Base-by-base conservation (phyloP, 2,797 vertebrate species). In the Thripadectes ignobilis region DNA sequence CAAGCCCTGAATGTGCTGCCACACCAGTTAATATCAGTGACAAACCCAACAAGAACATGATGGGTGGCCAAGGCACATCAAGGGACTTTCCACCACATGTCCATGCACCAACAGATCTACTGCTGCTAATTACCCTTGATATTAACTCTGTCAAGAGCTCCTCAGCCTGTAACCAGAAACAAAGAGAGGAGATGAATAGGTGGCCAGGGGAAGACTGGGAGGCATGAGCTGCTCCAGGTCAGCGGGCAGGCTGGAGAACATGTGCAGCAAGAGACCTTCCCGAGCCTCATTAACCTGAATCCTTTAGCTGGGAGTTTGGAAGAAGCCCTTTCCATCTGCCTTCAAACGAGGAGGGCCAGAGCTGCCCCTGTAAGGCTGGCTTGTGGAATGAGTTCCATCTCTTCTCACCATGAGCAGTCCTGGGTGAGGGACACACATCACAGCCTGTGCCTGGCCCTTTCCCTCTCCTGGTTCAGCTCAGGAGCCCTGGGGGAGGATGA, bases 241-340 rank as follows among this genome's bases (percentile, higher is more conserved):
- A 88, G 75, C 0, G 0, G 72, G 55, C 4, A 36, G 81, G 59
- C 67, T 76, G 85, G 68, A 74, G 78, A 88, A 63, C 81, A 26
- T 3, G 76, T 32, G 81, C 81, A 77, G 30, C 39, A 3, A 67
- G 91, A 82, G 72, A 87, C 87, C 63, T 92, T 19, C 39, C 0
- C 0, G 8, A 57, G 85, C 85, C 46, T 80, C 32, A 2, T 91
- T 63, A n/a, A 87, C 59, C 67, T 71, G 57, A 14, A 77, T 48
- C 72, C 68, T 92, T 61, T 80, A 63, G 92, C 2, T 74, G 72
- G 61, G 78, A 49, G 45, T 34, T 89, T 88, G 89, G 81, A 91
- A 76, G 49, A 84, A 85, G 52, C 21, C 8, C 59, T 71, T 83
- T 59, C 91, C 95, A 93, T 94, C 96, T 95, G 94, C 38, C 41